A percentile compares a stretch with the other conserved stretches of the same genome.
Evolutionary conservation across 2,888 invertebrate species (phyloP).

Genomic region (Sarcophaga caerulescens): DNA sequence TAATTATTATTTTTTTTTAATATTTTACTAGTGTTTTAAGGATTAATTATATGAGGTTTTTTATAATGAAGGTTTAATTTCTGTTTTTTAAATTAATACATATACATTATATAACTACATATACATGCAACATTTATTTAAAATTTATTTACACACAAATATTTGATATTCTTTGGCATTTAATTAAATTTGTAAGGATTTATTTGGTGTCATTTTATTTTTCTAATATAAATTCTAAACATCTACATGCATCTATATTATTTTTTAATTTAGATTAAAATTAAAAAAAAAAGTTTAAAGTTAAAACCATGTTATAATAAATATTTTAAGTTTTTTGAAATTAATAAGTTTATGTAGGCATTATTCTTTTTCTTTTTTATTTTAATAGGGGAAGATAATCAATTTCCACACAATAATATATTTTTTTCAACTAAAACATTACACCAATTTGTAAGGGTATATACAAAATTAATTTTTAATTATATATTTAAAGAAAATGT

Average conservation of each 20-base stretch:
- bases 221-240: neutral
- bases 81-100: slow-evolving; percentile 14
- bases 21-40: slow-evolving; percentile 30
- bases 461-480: too few relatives aligned
- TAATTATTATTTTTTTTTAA: slow-evolving; percentile 16
- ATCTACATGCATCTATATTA: slow-evolving; percentile 38
- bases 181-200: slow-evolving; percentile 4
- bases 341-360: too few relatives aligned
- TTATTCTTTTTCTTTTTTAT: too few relatives aligned
- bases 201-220: neutral
- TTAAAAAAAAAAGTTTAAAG: slow-evolving; percentile 11
- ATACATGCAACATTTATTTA: slow-evolving; percentile 59
- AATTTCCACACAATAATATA: too few relatives aligned
- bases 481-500: too few relatives aligned
- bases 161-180: slow-evolving; percentile 20
- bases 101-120: slow-evolving; percentile 48
- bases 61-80: slow-evolving; percentile 23
- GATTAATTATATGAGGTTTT: slow-evolving; percentile 40
- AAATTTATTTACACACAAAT: slow-evolving; percentile 42
- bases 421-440: too few relatives aligned
- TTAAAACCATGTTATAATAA: slow-evolving; percentile 30
- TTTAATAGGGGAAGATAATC: too few relatives aligned
- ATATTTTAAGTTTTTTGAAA: too few relatives aligned
- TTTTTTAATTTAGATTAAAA: slow-evolving; percentile 1
- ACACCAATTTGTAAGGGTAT: too few relatives aligned